Conservation (phyloP, 2,888 invertebrate species). For the Pyrocoelia pectoralis region DNA sequence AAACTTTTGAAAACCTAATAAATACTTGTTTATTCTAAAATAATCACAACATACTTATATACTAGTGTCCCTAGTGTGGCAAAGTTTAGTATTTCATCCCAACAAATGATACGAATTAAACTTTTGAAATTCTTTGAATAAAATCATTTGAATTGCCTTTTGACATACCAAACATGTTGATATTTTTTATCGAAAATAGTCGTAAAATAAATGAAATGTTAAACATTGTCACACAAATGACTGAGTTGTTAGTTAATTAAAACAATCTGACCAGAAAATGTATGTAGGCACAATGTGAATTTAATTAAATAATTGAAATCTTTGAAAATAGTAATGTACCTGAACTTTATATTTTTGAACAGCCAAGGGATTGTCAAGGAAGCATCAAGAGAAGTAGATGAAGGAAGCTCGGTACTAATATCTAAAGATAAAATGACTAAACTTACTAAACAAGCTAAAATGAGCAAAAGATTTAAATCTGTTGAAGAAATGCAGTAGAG, state of each 20-base stretch:
- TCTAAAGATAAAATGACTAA: too few species aligned
- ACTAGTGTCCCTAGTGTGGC: not conserved
- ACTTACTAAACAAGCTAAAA: too few species aligned
- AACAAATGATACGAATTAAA: too few species aligned
- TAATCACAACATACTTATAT: conserved; percentile 26
- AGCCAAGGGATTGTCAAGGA: conserved; percentile 20
- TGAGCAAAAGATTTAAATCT: too few species aligned
- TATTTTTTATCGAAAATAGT: too few species aligned
- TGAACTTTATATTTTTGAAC: conserved; percentile 2
- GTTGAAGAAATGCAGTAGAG: too few species aligned
- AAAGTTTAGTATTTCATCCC: too few species aligned
- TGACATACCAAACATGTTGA: too few species aligned
- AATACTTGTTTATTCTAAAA: conserved; percentile 22
- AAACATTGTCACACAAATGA: not conserved
- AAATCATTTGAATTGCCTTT: too few species aligned
- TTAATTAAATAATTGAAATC: conserved; percentile 5
- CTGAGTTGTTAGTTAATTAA: not conserved
- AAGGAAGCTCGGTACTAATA: too few species aligned
- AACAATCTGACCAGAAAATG: conserved; percentile 14
- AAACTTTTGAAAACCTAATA: conserved; percentile 13
- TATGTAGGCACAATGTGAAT: conserved; percentile 27
- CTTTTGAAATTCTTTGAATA: too few species aligned
- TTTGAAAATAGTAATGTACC: not conserved
- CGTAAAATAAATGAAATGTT: too few species aligned
- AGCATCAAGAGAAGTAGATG: not conserved